Evolutionary conservation across 2,797 vertebrate genomes (phyloP).

Genomic region (Limosa lapponica): DNA sequence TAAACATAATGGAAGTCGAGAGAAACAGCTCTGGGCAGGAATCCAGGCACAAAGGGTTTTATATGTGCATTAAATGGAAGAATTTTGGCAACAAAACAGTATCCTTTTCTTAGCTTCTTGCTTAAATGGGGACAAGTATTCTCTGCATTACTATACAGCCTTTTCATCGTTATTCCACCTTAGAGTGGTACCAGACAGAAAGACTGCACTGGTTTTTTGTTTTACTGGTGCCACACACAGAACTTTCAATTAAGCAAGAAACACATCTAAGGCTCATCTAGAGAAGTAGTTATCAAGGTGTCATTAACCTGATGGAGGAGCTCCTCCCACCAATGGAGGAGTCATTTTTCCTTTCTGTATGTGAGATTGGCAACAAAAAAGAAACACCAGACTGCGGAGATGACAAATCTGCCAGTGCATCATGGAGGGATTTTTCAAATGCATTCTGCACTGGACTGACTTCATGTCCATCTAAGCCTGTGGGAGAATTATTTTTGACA

Average conservation of each 20-base stretch:
- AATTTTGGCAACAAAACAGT: slow-evolving; percentile 43
- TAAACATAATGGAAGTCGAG: slow-evolving; percentile 59
- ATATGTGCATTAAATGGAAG: slow-evolving; percentile 30
- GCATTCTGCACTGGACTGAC: neutral
- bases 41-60: slow-evolving; percentile 29
- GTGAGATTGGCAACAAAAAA: neutral
- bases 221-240: neutral
- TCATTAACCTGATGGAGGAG: neutral
- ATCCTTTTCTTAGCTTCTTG: slow-evolving; percentile 37
- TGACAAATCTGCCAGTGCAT: neutral
- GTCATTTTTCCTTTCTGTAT: neutral
- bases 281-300: neutral
- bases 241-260: neutral
- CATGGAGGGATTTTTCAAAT: neutral
- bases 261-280: neutral
- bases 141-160: neutral
- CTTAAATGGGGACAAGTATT: slow-evolving; percentile 25
- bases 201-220: neutral
- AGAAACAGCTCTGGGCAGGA: slow-evolving; percentile 60
- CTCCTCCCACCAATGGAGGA: neutral
- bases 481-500: neutral
- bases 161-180: neutral
- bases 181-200: neutral
- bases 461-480: neutral
- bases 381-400: neutral